phyloP scores from a whole-genome alignment of 2,797 vertebrate species.

The Tinamus major region DNA sequence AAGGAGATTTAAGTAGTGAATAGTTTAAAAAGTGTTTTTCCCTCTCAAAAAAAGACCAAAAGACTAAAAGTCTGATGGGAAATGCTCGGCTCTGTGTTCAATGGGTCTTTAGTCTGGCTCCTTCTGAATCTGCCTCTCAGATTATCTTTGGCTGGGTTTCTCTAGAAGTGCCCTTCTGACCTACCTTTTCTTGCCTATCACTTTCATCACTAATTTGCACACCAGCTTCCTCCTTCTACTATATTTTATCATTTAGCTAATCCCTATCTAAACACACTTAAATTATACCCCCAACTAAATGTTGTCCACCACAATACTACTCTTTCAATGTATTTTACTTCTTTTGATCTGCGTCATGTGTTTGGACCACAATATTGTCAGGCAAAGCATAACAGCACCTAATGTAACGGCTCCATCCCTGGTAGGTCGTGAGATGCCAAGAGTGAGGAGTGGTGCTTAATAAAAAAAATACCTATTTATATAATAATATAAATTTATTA shows the following conservation, averaged over 20 bases:
- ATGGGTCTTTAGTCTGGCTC: not conserved
- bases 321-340: not conserved
- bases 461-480: not conserved
- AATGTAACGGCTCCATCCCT: not conserved
- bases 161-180: not conserved
- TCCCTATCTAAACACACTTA: not conserved
- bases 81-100: not conserved
- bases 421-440: not conserved
- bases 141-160: not conserved
- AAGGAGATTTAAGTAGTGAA: not conserved
- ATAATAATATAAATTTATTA: not conserved
- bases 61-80: not conserved
- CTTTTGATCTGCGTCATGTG: not conserved
- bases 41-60: not conserved
- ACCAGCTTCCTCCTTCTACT: not conserved
- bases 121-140: not conserved
- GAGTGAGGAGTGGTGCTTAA: not conserved
- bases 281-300: not conserved
- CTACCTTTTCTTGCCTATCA: not conserved
- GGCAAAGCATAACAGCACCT: not conserved
- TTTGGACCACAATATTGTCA: not conserved
- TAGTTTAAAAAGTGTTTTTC: not conserved
- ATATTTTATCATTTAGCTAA: not conserved
- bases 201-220: not conserved
- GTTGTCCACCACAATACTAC: not conserved